A percentile compares a stretch with the other conserved stretches of the same genome.
Conservation (phyloP, 2,888 invertebrate species). For the Parnassius smintheus region DNA sequence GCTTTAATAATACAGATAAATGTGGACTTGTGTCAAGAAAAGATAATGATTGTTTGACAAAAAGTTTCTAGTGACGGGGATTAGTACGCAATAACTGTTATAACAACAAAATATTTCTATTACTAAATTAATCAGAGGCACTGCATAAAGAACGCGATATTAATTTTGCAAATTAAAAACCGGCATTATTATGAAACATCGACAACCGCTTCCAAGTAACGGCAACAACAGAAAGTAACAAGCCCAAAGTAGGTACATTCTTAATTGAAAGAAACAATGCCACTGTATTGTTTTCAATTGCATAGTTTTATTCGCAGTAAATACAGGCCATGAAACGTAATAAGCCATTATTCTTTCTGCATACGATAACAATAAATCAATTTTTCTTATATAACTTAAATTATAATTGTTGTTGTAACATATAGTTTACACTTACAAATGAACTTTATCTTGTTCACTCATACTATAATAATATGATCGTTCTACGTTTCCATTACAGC, state of each 20-base stretch:
- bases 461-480: too few species aligned
- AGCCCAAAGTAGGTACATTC: conserved; percentile 32
- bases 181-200: conserved; percentile 9
- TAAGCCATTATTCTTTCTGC: conserved; percentile 30
- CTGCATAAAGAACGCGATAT: not conserved
- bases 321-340: conserved; percentile 36
- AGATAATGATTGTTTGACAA: conserved; percentile 32
- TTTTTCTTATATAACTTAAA: conserved; percentile 16
- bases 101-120: not conserved
- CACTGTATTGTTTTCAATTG: conserved; percentile 41
- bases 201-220: conserved; percentile 26
- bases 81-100: not conserved
- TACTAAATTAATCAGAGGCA: not conserved
- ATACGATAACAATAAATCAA: conserved; percentile 31
- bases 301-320: conserved; percentile 37
- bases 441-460: too few species aligned
- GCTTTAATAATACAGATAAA: conserved; percentile 44
- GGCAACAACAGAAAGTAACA: conserved; percentile 31
- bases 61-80: conserved; percentile 38
- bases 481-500: too few species aligned
- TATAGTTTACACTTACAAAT: too few species aligned
- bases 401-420: too few species aligned
- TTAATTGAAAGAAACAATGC: conserved; percentile 36
- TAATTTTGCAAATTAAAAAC: conserved; percentile 1
- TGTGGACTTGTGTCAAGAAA: conserved; percentile 29